Percentiles rank a stretch among this genome's conserved stretches.
These are phyloP conservation scores for Thecophora atra DNA, from an alignment of 2,888 invertebrate genomes.

Conservation along the genomic window DNA sequence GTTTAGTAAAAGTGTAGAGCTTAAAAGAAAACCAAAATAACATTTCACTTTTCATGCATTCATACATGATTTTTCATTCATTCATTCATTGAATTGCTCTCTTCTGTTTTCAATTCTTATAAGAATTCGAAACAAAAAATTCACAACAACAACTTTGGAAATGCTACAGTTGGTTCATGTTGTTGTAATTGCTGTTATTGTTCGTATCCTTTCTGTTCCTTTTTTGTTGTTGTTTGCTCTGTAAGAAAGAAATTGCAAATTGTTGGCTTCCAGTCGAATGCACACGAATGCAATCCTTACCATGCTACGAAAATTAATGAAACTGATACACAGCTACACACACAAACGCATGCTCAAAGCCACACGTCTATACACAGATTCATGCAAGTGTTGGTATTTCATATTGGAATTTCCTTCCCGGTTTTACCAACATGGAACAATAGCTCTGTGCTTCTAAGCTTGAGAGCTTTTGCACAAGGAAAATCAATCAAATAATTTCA, in stretches of 20 bases:
- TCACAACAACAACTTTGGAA: not conserved
- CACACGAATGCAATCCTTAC: constrained; percentile 1
- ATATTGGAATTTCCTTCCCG: no score
- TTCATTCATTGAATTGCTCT: not conserved
- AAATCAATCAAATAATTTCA: no score
- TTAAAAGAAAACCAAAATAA: no score
- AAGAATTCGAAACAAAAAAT: not conserved
- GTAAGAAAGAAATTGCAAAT: constrained; percentile 5
- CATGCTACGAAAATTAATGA: constrained; percentile 7
- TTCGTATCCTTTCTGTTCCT: not conserved
- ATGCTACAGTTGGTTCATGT: not conserved
- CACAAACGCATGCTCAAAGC: not conserved
- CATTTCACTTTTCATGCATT: no score
- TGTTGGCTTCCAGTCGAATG: not conserved
- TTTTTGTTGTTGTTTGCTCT: constrained; percentile 30
- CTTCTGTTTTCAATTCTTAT: not conserved
- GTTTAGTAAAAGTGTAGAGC: no score
- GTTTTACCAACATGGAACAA: no score
- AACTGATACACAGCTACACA: constrained; percentile 29
- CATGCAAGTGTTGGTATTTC: no score
- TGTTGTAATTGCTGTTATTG: constrained; percentile 12
- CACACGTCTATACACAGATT: no score
- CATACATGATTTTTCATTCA: no score
- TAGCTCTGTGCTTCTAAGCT: no score
- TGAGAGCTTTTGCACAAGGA: no score